Evolutionary conservation across 1,140 invertebrate genomes (phyloP), one percentile per base, ranked within the genome.

Genomic region (Mylabris phalerata): DNA sequence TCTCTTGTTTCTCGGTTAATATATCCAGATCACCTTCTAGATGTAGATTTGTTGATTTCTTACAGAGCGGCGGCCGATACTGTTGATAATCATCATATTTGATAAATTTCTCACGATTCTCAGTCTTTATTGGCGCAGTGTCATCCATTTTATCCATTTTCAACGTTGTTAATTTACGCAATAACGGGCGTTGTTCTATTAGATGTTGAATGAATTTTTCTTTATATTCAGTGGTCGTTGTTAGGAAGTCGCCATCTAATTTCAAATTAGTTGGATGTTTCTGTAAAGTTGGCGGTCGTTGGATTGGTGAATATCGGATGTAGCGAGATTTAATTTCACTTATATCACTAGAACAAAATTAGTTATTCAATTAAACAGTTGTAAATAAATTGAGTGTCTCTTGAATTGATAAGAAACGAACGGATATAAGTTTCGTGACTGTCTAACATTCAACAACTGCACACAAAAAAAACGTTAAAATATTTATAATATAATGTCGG

Each of bases 71-170:
- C 4, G 70, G 69, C 11, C 70, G 56, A 9, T 54, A 70, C 24
- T 56, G 50, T 27, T 60, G 61, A 42, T 68, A 62, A 47, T 70
- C 74, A 4, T 51, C 69, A 73, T 77, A 80, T 32, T 73, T 70
- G 50, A 79, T 76, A 65, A 78, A 80, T 60, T 79, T 75, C n/a
- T 79, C 78, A 9, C 75, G 73, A 59, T 74, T 76, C 62, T 81
- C 79, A 6, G 78, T 79, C 4, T 19, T 19, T 19, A 19, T 19
- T 32, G 32, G 4, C 32, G 7, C 32, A 32, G 68, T 67, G 4
- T 71, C 73, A 57, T 75, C 70, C 3, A 80, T 32, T 7, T 32
- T 32, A 60, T 80, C 79, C 4, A 81, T 66, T 55, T 78, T 78
- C 38, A 81, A 63, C 50, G 78, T 67, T 4, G 51, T 54, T 26